Evolutionary conservation across 2,888 invertebrate species (phyloP).

Genomic region (Chydorus sphaericus): DNA sequence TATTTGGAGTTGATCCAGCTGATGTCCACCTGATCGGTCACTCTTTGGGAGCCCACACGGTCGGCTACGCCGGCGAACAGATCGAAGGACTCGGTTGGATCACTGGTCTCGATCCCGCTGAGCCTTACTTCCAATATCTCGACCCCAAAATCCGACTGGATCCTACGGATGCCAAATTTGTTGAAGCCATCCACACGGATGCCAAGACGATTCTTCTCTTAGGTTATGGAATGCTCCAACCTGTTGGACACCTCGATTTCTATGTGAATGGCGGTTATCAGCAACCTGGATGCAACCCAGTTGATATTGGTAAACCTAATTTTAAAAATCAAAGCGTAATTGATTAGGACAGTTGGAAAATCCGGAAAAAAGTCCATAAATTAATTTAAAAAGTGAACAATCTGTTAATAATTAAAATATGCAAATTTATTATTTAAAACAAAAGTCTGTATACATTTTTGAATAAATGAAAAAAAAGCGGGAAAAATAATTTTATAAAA

Average conservation of each 20-base stretch:
- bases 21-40: conserved; percentile 77
- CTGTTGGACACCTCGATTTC: conserved; percentile 76
- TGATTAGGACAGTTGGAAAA: no score
- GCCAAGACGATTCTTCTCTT: conserved; percentile 69
- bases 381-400: no score
- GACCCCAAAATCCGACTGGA: conserved; percentile 64
- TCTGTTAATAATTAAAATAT: no score
- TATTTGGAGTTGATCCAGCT: conserved; percentile 42
- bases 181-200: conserved; percentile 84
- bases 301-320: no score
- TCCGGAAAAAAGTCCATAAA: no score
- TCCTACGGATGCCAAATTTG: conserved; percentile 65
- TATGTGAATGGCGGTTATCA: conserved; percentile 84
- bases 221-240: conserved; percentile 80
- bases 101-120: conserved; percentile 66
- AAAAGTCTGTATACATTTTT: no score
- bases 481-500: no score
- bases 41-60: conserved; percentile 75
- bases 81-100: conserved; percentile 52
- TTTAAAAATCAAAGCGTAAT: no score
- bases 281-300: conserved; percentile 73
- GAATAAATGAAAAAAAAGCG: no score
- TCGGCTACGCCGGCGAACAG: conserved; percentile 69
- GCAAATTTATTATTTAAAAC: no score
- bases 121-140: conserved; percentile 78